phyloP scores from a whole-genome alignment of 2,113 vertebrate species.

The Sciurus niger region DNA sequence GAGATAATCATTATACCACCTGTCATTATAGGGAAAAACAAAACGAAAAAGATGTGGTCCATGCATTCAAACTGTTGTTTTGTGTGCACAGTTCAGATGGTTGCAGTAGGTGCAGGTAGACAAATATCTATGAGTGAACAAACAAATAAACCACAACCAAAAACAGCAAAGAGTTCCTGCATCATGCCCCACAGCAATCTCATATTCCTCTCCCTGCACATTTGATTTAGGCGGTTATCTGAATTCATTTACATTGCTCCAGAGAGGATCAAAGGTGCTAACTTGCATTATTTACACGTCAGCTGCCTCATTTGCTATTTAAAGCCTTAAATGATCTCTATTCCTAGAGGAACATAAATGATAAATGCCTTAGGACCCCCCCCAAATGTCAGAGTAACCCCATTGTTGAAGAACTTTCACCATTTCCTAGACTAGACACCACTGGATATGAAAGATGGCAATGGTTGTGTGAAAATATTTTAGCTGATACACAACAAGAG shows the following conservation, averaged over 20 bases:
- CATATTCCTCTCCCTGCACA: conserved; percentile 32
- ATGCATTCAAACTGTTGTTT: not conserved
- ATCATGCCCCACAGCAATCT: not conserved
- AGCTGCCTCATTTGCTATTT: conserved; percentile 55
- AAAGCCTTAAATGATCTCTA: conserved; percentile 3
- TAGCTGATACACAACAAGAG: not conserved
- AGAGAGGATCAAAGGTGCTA: conserved; percentile 38
- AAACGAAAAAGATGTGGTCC: not conserved
- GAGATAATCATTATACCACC: conserved; percentile 81
- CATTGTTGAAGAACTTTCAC: not conserved
- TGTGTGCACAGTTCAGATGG: not conserved
- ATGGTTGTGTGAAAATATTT: not conserved
- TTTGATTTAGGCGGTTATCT: conserved; percentile 65
- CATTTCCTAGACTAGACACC: not conserved
- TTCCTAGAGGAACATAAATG: conserved; percentile 34
- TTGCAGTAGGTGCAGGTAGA: not conserved
- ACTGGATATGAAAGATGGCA: not conserved
- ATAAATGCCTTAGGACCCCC: not conserved
- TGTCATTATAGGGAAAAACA: conserved; percentile 69
- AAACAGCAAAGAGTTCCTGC: not conserved
- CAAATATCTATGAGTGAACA: not conserved
- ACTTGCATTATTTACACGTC: conserved; percentile 51
- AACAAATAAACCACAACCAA: not conserved
- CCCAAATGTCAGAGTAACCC: not conserved
- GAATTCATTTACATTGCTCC: conserved; percentile 57